Percentiles rank a stretch among this genome's conserved stretches.
Conservation (phyloP, 1,140 invertebrate genomes). For the Gonatopus flavifemur region DNA sequence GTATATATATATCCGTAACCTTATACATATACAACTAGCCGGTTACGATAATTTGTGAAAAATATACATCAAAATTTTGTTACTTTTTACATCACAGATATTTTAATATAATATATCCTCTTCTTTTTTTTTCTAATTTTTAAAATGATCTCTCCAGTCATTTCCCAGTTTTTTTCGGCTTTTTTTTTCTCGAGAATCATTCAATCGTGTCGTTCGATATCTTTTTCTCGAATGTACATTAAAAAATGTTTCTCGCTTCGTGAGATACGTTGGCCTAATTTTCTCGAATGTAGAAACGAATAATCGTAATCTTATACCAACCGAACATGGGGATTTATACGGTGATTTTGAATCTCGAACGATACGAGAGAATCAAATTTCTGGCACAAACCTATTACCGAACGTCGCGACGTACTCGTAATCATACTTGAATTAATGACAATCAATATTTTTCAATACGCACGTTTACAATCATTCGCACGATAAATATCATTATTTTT, state of each 20-base stretch:
- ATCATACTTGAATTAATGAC: conserved; percentile 53
- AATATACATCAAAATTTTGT: conserved; percentile 61
- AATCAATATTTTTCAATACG: conserved; percentile 51
- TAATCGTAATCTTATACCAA: too few species aligned
- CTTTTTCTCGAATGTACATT: too few species aligned
- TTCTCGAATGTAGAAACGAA: too few species aligned
- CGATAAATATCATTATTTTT: conserved; percentile 52
- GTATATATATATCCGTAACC: conserved; percentile 38
- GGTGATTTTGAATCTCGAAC: too few species aligned
- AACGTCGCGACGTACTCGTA: conserved; percentile 48
- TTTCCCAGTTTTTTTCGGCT: conserved; percentile 44
- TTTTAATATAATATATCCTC: conserved; percentile 59
- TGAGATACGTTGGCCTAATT: too few species aligned
- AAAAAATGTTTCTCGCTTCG: too few species aligned
- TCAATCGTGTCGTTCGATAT: conserved; percentile 4
- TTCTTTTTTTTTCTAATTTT: conserved; percentile 55
- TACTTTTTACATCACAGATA: conserved; percentile 61
- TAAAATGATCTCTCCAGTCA: conserved; percentile 50
- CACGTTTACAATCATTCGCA: conserved; percentile 49
- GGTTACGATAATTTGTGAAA: conserved; percentile 60
- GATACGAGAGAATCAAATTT: too few species aligned
- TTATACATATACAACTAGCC: conserved; percentile 57
- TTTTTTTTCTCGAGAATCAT: conserved; percentile 24
- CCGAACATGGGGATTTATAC: too few species aligned
- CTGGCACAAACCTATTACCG: conserved; percentile 29